These are phyloP conservation scores for Halcyon malimbica DNA, from an alignment of 2,113 vertebrate genomes.

Conservation along the genomic window DNA sequence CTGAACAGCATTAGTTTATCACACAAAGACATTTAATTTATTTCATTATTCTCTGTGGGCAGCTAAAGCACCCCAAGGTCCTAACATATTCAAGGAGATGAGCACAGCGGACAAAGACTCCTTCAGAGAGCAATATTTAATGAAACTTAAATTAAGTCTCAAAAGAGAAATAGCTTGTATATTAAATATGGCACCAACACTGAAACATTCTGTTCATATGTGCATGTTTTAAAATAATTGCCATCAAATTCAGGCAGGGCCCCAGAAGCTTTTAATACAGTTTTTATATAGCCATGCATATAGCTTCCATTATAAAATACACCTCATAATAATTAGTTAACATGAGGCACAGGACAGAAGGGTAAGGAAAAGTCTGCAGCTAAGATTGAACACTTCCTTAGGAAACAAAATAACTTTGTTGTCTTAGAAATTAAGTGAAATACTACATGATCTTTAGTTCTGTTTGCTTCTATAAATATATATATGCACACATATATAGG, in stretches of 20 bases:
- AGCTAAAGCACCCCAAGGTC: neutral
- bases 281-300: neutral
- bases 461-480: neutral
- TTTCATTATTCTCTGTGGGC: slow-evolving; percentile 24
- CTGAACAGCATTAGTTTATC: neutral
- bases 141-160: slow-evolving; percentile 65
- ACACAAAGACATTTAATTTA: slow-evolving; percentile 41
- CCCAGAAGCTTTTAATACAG: neutral
- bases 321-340: neutral
- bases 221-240: slow-evolving; percentile 2
- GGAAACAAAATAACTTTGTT: neutral
- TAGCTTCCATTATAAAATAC: neutral
- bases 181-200: slow-evolving; percentile 21
- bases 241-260: neutral
- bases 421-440: neutral
- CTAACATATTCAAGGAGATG: slow-evolving; percentile 8
- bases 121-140: slow-evolving; percentile 41
- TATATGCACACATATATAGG: neutral
- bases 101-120: neutral
- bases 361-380: neutral
- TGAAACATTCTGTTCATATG: neutral
- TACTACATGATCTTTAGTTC: neutral
- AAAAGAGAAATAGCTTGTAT: slow-evolving; percentile 17
- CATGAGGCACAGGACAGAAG: neutral
- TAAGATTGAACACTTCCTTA: neutral